A percentile compares a stretch with the other conserved stretches of the same genome.
Conservation (phyloP, 2,113 vertebrate species). For the Oncorhynchus masou region DNA sequence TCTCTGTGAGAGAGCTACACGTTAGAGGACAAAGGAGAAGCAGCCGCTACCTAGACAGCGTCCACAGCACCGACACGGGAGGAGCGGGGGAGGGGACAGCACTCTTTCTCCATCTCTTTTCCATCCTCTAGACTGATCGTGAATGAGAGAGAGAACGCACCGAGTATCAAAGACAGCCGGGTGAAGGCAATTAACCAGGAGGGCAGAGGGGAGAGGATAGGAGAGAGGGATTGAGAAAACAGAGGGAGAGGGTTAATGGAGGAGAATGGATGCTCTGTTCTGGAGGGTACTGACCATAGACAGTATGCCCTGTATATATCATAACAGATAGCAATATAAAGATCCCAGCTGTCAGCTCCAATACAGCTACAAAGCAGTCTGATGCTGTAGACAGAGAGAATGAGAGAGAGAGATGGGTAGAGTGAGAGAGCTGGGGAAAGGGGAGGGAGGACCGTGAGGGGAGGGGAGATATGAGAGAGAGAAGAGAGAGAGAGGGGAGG, state of each 20-base stretch:
- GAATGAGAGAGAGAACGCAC: background rate
- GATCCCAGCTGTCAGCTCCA: background rate
- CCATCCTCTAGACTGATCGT: background rate
- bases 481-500: constrained; percentile 30
- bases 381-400: background rate
- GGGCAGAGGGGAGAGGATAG: background rate
- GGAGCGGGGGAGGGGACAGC: constrained; percentile 36
- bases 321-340: background rate
- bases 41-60: constrained; percentile 28
- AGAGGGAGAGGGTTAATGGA: background rate
- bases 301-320: background rate
- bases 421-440: constrained; percentile 43
- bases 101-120: background rate
- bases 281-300: background rate
- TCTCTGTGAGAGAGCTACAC: constrained; percentile 28
- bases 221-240: background rate
- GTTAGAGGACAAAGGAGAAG: constrained; percentile 54
- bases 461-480: constrained; percentile 16
- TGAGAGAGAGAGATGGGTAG: constrained; percentile 41
- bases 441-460: constrained; percentile 42
- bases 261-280: background rate
- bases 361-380: background rate
- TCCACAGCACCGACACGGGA: background rate
- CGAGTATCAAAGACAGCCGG: background rate
- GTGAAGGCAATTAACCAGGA: background rate